Base-by-base conservation (phyloP, 2,797 vertebrate species). In the Poeciliopsis presidionis region DNA sequence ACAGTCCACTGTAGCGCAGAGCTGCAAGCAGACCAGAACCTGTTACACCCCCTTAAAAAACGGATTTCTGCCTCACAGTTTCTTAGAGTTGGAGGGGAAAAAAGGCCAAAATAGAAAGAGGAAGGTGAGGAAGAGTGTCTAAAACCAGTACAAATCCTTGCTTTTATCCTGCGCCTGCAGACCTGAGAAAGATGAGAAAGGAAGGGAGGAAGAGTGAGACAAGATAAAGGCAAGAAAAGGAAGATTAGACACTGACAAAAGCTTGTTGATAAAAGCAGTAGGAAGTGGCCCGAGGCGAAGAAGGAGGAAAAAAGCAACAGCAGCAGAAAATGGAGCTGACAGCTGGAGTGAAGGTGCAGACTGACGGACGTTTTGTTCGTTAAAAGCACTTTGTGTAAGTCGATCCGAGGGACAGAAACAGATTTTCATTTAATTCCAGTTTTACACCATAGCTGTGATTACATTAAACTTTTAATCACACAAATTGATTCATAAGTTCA, bases 101-200 rank as follows among this genome's bases (percentile, higher is more conserved):
- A 70, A 75, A 75, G 88, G 85, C 75, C 92, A 89, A 81, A 92
- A 92, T 78, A 92, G 78, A 59, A 80, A 82, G 77, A 96, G 90
- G 43, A n/a, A 69, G 71, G 33, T 12, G 30, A 25, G 41, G 59
- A 5, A 9, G 57, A 18, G 67, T 81, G 74, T 80, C 71, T 98
- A 99, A 97, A 98, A 99, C 97, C 98, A 99, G 95, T 97, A 98
- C 89, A 99, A 96, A 92, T 99, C 97, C 96, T 99, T 98, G 97
- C 94, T 98, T 96, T 99, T 98, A 93, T 99, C 97, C 96, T 97
- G 97, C 90, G 95, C 93, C 94, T 97, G 97, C 91, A 98, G 96
- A 98, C 97, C 98, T 99, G 96, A 96, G 96, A 97, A 95, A 0
- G 87, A 88, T 94, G 91, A 86, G 87, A 80, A 90, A 57, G 72